Conservation (phyloP, 2,113 vertebrate genomes). For the Callithrix jacchus region DNA sequence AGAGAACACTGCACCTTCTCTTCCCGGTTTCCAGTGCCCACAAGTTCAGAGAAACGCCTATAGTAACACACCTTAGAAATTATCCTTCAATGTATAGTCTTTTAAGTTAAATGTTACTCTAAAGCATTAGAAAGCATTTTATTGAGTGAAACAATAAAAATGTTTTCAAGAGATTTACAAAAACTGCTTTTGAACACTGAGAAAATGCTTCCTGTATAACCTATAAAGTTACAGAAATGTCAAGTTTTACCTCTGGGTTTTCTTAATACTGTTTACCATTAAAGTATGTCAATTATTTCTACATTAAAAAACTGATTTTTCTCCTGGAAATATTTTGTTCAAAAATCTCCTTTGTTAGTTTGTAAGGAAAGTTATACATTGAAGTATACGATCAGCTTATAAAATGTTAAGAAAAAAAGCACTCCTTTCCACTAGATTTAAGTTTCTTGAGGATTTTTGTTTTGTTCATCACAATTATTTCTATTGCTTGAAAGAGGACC, state of each 20-base stretch:
- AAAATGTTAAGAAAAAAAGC: not conserved
- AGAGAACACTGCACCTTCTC: no score
- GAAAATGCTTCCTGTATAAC: constrained; percentile 3
- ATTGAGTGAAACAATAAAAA: constrained; percentile 20
- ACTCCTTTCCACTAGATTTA: not conserved
- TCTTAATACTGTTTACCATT: not conserved
- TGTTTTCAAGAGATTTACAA: not conserved
- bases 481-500: not conserved
- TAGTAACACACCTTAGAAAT: no score
- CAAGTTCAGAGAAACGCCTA: no score
- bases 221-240: not conserved
- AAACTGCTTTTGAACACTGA: not conserved
- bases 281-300: constrained; percentile 5
- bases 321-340: not conserved
- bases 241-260: not conserved
- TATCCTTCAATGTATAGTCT: not conserved
- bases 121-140: not conserved
- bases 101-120: constrained; percentile 33
- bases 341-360: constrained; percentile 29
- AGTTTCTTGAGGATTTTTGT: constrained; percentile 19
- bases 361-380: not conserved
- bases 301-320: not conserved
- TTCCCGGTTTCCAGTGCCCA: no score
- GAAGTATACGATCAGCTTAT: not conserved
- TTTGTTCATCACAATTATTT: not conserved